These are phyloP conservation scores for Galerucella pusilla DNA, from an alignment of 2,888 invertebrate genomes.

Conservation along the genomic window DNA sequence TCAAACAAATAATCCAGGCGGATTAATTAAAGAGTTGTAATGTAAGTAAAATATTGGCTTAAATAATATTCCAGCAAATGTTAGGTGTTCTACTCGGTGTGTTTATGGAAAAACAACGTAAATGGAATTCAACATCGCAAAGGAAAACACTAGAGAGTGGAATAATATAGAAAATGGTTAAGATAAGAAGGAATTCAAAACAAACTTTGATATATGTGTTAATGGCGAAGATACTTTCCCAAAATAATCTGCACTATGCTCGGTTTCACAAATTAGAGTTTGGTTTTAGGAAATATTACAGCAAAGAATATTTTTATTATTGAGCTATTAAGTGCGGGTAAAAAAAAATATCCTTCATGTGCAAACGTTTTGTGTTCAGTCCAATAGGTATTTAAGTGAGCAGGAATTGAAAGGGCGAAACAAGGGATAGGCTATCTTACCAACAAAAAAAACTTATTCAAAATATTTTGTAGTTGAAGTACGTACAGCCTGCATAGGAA, in stretches of 20 bases:
- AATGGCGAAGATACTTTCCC: too few species aligned
- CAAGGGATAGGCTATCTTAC: too few species aligned
- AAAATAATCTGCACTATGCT: not conserved
- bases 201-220: not conserved
- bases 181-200: not conserved
- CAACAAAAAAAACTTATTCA: too few species aligned
- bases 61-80: not conserved
- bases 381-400: too few species aligned
- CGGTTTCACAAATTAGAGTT: not conserved
- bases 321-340: too few species aligned
- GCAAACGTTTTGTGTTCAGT: too few species aligned
- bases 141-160: not conserved
- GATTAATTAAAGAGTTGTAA: too few species aligned
- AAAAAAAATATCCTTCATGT: not conserved
- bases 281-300: not conserved
- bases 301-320: not conserved
- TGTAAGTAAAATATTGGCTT: too few species aligned
- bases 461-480: too few species aligned
- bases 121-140: not conserved
- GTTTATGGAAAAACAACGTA: conserved; percentile 6
- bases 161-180: not conserved
- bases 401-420: too few species aligned
- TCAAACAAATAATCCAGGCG: too few species aligned
- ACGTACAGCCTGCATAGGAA: too few species aligned
- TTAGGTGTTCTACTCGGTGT: not conserved